These are phyloP conservation scores for Catonia carolina DNA, from an alignment of 2,888 invertebrate species.

Conservation along the genomic window DNA sequence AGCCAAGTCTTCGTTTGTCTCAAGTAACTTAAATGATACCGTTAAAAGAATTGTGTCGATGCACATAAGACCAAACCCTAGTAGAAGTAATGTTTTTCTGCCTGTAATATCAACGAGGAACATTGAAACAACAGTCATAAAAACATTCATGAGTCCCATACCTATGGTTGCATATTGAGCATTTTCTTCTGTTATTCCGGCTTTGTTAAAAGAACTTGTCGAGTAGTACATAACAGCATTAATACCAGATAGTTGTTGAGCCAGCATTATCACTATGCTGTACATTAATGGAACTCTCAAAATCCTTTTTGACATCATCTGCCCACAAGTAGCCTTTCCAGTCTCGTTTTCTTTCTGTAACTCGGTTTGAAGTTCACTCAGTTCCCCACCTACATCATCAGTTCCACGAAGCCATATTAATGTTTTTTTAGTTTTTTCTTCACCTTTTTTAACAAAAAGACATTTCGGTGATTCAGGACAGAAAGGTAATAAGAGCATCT, in stretches of 20 bases:
- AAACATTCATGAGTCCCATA: constrained; percentile 76
- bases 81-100: constrained; percentile 68
- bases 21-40: constrained; percentile 38
- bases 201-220: constrained; percentile 66
- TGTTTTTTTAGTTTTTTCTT: constrained; percentile 76
- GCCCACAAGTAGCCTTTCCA: constrained; percentile 63
- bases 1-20: background rate
- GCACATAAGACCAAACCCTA: constrained; percentile 74
- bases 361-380: constrained; percentile 61
- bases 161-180: constrained; percentile 76
- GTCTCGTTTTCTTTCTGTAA: constrained; percentile 51
- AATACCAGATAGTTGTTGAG: constrained; percentile 84
- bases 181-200: constrained; percentile 52
- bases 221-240: constrained; percentile 81
- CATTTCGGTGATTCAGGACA: constrained; percentile 95
- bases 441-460: constrained; percentile 85
- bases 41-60: constrained; percentile 61
- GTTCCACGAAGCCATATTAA: constrained; percentile 71
- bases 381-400: constrained; percentile 71
- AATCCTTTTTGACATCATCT: constrained; percentile 59
- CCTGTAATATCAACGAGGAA: constrained; percentile 75
- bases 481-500: constrained; percentile 82
- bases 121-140: constrained; percentile 77
- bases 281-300: constrained; percentile 73
- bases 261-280: constrained; percentile 75